Percentiles rank a stretch among this genome's conserved stretches.
phyloP scores from a whole-genome alignment of 2,888 invertebrate species.

The Lasioglossum villosulum region DNA sequence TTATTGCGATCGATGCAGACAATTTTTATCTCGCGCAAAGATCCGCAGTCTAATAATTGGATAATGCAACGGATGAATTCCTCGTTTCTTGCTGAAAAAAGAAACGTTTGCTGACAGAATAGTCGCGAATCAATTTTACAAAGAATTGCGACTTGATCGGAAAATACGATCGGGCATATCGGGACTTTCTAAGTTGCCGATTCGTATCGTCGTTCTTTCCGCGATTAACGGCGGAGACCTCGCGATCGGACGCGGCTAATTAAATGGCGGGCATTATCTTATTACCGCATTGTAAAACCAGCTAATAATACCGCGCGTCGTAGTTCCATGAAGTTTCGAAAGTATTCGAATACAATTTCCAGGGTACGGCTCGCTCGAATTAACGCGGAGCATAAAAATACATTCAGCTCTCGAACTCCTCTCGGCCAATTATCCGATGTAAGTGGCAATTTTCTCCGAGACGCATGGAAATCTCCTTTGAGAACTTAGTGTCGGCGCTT shows the following conservation, averaged over 20 bases:
- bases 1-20: no score
- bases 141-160: background rate
- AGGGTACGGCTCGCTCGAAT: background rate
- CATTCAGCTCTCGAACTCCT: slow-evolving; percentile 1
- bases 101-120: no score
- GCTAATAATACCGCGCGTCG: background rate
- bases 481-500: slow-evolving; percentile 1
- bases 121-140: no score
- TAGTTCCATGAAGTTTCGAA: background rate
- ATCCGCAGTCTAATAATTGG: no score
- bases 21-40: no score
- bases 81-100: no score
- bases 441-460: slow-evolving; percentile 49
- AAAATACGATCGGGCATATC: background rate
- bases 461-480: slow-evolving; percentile 41
- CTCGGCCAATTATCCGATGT: slow-evolving; percentile 18
- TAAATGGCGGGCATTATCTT: background rate
- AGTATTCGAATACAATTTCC: slow-evolving; percentile 11
- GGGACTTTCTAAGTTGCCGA: background rate
- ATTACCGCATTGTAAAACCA: background rate
- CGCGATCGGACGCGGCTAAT: background rate
- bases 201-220: background rate
- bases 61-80: no score
- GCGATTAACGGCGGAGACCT: background rate
- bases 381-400: slow-evolving; percentile 18